Base-by-base conservation (phyloP, 2,113 vertebrate genomes). In the Eurypyga helias region DNA sequence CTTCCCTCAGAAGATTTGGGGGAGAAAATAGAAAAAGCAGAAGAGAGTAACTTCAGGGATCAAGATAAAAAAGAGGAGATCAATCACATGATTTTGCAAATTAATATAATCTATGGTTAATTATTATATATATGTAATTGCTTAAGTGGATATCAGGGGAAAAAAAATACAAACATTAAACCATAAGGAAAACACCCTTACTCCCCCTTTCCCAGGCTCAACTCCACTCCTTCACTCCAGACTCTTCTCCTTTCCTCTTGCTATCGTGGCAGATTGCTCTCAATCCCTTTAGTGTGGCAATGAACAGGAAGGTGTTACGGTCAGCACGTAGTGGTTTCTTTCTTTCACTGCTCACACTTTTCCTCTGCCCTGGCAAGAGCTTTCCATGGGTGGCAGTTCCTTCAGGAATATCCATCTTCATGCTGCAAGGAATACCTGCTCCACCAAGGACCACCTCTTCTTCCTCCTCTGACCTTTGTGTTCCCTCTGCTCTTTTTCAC, bases 251-350 rank as follows among this genome's bases (percentile, higher is more conserved):
- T 41, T 51, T 49, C 18, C 17, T 45, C 34, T 51, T 88, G 17
- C 60, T 20, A 3, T 8, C 6, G 0, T 43, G 38, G 6, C 38
- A 85, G 33, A 2, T 20, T 46, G 31, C 1, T 2, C 33, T 65
- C 38, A 70, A 34, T 31, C 19, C 9, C 26, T 86, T 66, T 19
- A 51, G 33, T 3, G 7, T 61, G 9, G 4, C 1, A 3, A 11
- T 5, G 15, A 21, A 34, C 8, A 54, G 26, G 13, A 77, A 7
- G 6, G 9, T 24, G 18, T 11, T 33, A 14, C 9, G 31, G 16
- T 82, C 45, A 51, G 14, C n/a, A 46, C 1, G 0, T 3, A 14
- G 45, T 0, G 0, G 15, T 61, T 86, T 79, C 46, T 34, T 20
- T 73, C 49, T 91, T 79, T 23, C 26, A 11, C 4, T 57, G 8